A percentile compares a stretch with the other conserved stretches of the same genome.
phyloP scores from a whole-genome alignment of 1,140 invertebrate genomes.

The Teleogryllus occipitalis region DNA sequence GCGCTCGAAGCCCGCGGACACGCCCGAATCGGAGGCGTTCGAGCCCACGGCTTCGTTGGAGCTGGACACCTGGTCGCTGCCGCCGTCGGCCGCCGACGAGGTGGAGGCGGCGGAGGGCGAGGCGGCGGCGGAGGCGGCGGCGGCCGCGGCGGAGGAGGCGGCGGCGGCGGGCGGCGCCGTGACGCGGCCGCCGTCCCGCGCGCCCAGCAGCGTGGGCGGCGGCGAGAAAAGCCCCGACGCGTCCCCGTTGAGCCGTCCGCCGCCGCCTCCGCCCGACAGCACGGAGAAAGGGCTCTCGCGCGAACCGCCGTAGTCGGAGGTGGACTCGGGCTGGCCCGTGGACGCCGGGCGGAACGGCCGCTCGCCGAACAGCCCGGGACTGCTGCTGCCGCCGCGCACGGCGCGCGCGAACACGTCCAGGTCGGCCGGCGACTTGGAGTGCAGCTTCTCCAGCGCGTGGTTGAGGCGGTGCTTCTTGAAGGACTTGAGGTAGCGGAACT shows the following conservation, averaged over 20 bases:
- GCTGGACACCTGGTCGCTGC: conserved; percentile 59
- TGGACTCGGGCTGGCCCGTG: conserved; percentile 20
- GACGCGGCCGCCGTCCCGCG: conserved; percentile 7
- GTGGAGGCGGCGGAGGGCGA: conserved; percentile 22
- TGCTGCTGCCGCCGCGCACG: background rate
- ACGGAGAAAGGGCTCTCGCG: background rate
- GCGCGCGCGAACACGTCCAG: conserved; percentile 14
- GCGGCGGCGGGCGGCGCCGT: background rate
- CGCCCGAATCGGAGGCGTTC: conserved; percentile 16
- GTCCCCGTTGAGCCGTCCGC: conserved; percentile 10
- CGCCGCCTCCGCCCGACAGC: background rate
- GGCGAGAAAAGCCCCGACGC: background rate
- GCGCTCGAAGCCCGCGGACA: conserved; percentile 6
- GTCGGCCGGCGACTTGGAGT: conserved; percentile 32
- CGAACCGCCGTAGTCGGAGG: conserved; percentile 13
- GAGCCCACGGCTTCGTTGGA: conserved; percentile 53
- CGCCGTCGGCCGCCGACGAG: conserved; percentile 38
- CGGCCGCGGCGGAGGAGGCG: background rate
- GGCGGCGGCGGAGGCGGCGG: background rate
- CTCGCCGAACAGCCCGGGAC: conserved; percentile 9
- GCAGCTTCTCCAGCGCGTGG: conserved; percentile 70
- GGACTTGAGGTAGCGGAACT: conserved; percentile 78
- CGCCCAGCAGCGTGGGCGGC: background rate
- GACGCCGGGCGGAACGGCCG: background rate
- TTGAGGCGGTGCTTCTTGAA: conserved; percentile 83